These are phyloP conservation scores for Argentina silus DNA, from an alignment of 2,797 vertebrate genomes.

Conservation along the genomic window DNA sequence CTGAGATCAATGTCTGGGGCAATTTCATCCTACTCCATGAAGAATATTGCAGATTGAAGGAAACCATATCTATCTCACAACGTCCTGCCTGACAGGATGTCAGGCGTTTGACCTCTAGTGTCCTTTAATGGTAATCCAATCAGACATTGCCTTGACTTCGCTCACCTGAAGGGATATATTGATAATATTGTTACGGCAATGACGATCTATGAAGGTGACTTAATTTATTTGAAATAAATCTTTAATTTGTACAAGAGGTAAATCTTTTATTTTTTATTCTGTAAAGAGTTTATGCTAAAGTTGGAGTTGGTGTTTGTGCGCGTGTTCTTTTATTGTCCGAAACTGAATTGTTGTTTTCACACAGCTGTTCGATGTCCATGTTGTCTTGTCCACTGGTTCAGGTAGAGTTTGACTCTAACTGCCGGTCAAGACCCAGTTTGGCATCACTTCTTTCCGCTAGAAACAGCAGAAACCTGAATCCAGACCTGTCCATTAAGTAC, in stretches of 20 bases:
- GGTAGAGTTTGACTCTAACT: conserved; percentile 32
- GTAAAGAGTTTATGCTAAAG: conserved; percentile 71
- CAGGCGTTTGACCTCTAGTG: conserved; percentile 54
- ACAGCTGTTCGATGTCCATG: conserved; percentile 33
- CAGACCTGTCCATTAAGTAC: not conserved
- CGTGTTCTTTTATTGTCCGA: conserved; percentile 29
- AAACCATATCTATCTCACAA: conserved; percentile 54
- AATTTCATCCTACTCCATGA: conserved; percentile 29
- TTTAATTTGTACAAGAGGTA: conserved; percentile 83
- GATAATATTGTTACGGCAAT: conserved; percentile 63
- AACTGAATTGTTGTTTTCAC: conserved; percentile 39
- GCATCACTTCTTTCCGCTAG: conserved; percentile 32
- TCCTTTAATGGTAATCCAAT: conserved; percentile 69
- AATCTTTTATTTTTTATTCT: conserved; percentile 78
- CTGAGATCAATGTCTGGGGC: conserved; percentile 26
- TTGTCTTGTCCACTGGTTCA: conserved; percentile 31
- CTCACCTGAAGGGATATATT: conserved; percentile 66
- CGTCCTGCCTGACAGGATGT: conserved; percentile 58
- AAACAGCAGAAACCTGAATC: conserved; percentile 1
- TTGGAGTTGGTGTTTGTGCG: conserved; percentile 61
- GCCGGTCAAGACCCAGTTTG: conserved; percentile 13
- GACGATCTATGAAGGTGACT: conserved; percentile 79
- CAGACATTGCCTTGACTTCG: conserved; percentile 68
- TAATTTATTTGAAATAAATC: conserved; percentile 86
- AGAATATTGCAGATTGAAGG: conserved; percentile 47